Evolutionary conservation across 1,140 invertebrate genomes (phyloP), one percentile per base, ranked within the genome.

Genomic region (Eupristina koningsbergeri): DNA sequence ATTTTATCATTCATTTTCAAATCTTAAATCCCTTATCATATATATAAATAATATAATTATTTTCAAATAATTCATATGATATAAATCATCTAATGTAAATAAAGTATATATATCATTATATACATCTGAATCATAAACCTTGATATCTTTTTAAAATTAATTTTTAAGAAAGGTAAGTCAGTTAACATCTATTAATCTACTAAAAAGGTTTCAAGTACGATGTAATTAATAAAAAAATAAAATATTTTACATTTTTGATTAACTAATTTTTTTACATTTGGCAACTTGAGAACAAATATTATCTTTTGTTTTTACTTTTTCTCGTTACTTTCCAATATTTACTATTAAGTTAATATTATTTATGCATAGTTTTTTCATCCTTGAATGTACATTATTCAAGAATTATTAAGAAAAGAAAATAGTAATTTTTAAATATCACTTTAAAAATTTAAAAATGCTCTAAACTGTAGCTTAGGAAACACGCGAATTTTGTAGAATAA

Each of bases 41-140:
- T 61, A 64, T 31, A n/a, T 45, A 45, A 41, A 36, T 63, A 76
- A 58, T 94, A 0, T 93, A 71, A 41, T 58, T 17, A 53, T 17
- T 53, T 6, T n/a, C n/a, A 71, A 41, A 17, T 41, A 41, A 71
- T 39, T n/a, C 0, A 69, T 19, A 6, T 22, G 2, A n/a, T n/a
- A n/a, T n/a, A n/a, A n/a, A n/a, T n/a, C n/a, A 3, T 13, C 31
- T 45, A 45, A 45, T 5, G 11, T 26, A 26, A 39, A 69, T 69
- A 71, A 71, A 71, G 41, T 41, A 41, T 31, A 41, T n/a, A 5
- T 41, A 11, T n/a, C n/a, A 36, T n/a, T 71, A 6, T 41, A 41
- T n/a, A 6, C n/a, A 41, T n/a, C 39, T 71, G n/a, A 41, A 41
- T 41, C 67, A 41, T 41, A 41, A 41, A 17, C 15, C n/a, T 71